A percentile compares a stretch with the other conserved stretches of the same genome.
Conservation (phyloP, 2,113 vertebrate species). For the Perccottus glenii region DNA sequence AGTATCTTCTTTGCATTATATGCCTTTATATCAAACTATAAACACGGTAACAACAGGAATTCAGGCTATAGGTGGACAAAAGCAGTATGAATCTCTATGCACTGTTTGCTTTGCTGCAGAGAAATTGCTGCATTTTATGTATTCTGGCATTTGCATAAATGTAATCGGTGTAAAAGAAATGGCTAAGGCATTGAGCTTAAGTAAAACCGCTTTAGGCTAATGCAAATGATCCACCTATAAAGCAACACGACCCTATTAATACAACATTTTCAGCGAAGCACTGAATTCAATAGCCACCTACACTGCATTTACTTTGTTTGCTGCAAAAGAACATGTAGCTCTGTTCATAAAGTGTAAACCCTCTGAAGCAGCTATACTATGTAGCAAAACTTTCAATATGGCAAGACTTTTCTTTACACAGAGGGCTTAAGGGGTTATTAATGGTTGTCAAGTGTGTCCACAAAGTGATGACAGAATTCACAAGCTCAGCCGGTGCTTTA, state of each 20-base stretch:
- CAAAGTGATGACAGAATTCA: slow-evolving; percentile 22
- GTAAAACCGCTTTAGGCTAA: slow-evolving; percentile 19
- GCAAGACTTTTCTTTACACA: slow-evolving; percentile 20
- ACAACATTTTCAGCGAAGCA: neutral
- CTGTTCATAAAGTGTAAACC: slow-evolving; percentile 10
- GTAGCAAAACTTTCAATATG: slow-evolving; percentile 11
- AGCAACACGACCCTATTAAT: slow-evolving; percentile 23
- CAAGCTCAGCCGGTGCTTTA: slow-evolving; percentile 37
- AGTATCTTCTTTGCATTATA: slow-evolving; percentile 10
- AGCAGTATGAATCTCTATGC: slow-evolving; percentile 21
- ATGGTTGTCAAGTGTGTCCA: slow-evolving; percentile 45
- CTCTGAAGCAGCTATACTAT: neutral
- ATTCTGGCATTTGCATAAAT: slow-evolving; percentile 23
- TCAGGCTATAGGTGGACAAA: slow-evolving; percentile 22
- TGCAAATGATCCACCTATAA: slow-evolving; percentile 14
- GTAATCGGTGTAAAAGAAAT: slow-evolving; percentile 37
- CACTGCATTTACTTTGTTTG: slow-evolving; percentile 9
- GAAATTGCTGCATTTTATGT: slow-evolving; percentile 34
- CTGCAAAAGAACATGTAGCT: neutral
- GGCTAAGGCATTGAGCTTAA: slow-evolving; percentile 24
- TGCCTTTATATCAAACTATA: neutral
- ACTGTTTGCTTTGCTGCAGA: slow-evolving; percentile 20
- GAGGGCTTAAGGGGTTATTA: slow-evolving; percentile 18
- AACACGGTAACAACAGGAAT: slow-evolving; percentile 8
- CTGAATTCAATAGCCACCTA: slow-evolving; percentile 14